Base-by-base conservation (phyloP, 2,888 invertebrate genomes). In the Cantharis flavilabris region DNA sequence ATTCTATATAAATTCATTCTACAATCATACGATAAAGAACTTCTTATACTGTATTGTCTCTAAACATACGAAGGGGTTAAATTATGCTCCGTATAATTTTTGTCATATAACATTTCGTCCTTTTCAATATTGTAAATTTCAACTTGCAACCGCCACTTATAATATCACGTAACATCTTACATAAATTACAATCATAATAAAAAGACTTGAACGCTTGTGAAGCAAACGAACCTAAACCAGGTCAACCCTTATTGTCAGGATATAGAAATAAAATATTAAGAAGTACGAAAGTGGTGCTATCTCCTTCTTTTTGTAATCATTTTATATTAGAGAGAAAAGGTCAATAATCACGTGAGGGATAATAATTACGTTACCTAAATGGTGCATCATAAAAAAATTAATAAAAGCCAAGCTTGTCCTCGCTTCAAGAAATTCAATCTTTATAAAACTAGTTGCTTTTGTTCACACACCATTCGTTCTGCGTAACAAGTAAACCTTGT, bases 401-500 rank as follows among this genome's bases (percentile, higher is more conserved):
- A 75, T 75, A 77, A 73, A 74, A 74, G 72, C 70, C 14, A 23
- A 71, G 71, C 77, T 71, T 72, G 77, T 77, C 77, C 75, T 77
- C 70, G 77, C 75, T 73, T 64, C 62, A 75, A 49, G 77, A 75
- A 77, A 77, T 75, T 70, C 72, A 72, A 75, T 77, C 77, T 49
- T 77, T 77, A 75, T 75, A 77, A 77, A 77, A 77, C 77, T 77
- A 72, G 77, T 77, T 70, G 65, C 75, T 73, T 77, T 77, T 77
- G 77, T 77, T 77, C 63, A 67, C 67, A 73, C 72, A 49, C 70
- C 70, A 28, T 74, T 70, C 74, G 74, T 70, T 74, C 62, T 69
- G 64, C 65, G 70, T 70, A 20, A 62, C 71, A 74, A 77, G 74
- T 64, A 77, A 77, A 71, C 30, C 76, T 71, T 69, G 73, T 67